Base-by-base conservation (phyloP, 2,113 vertebrate genomes). In the Hyla sarda region DNA sequence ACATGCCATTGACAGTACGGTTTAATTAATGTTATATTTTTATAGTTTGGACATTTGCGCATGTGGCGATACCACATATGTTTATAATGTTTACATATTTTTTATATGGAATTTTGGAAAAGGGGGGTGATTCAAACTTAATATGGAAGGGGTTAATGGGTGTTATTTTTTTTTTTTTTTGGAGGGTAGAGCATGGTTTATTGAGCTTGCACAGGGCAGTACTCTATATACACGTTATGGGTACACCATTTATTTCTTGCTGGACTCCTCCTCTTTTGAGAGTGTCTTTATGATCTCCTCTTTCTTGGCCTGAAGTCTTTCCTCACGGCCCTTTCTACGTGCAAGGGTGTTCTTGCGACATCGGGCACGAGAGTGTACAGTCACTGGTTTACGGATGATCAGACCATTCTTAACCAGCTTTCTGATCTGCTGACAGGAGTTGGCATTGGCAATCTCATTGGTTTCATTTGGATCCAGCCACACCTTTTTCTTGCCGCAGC, bases 381-480 rank as follows among this genome's bases (percentile, higher is more conserved):
- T 98, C 62, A 99, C 98, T 0, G 98, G 98, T 81, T 99, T 99
- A 88, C 97, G 95, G 87, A 99, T 99, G 89, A 99, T 99, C 82
- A 99, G 93, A 88, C 98, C 98, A 92, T 99, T 98, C 90, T 99
- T 99, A 62, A 99, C 98, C 90, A 99, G 89, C 56, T 99, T 99
- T 72, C 97, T 94, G 92, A 99, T 97, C 91, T 99, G 97, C 94
- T 99, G 98, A 82, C 97, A 96, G 3, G 97, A 99, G 90, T 99
- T 99, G 73, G 98, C 98, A 1, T 98, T 99, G 88, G 97, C 97
- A 62, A 99, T 99, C 93, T 99, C 98, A 7, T 99, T 98, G 87
- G 98, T 99, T 89, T 99, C 97, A 9, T 99, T 99, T 73, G 98
- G 98, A 83, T 99, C 98, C 90, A 99, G 89, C 97, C 98, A 99